These are phyloP conservation scores for Paralvinella palmiformis DNA, from an alignment of 1,140 invertebrate genomes.

Conservation along the genomic window DNA sequence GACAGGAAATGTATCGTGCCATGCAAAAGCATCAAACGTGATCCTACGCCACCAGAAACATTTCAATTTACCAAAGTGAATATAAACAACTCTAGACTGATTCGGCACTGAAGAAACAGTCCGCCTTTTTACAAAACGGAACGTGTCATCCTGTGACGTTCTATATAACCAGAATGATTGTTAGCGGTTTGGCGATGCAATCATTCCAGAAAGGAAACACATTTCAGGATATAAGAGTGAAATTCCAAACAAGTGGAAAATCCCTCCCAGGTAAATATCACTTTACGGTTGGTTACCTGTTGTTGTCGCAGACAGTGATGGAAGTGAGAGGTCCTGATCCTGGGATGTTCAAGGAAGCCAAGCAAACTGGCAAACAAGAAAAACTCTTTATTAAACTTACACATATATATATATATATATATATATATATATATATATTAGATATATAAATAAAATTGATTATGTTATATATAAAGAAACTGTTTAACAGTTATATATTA, in stretches of 20 bases:
- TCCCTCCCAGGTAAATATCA: background rate
- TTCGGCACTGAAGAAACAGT: no score
- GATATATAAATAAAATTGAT: background rate
- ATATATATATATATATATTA: background rate
- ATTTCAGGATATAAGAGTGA: background rate
- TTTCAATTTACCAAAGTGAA: no score
- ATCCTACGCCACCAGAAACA: no score
- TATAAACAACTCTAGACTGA: no score
- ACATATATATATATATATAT: background rate
- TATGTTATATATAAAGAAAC: background rate
- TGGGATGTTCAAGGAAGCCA: background rate
- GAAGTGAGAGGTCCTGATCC: constrained; percentile 9
- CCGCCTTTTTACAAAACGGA: no score
- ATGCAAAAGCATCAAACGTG: no score
- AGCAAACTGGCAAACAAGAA: background rate
- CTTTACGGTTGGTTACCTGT: background rate
- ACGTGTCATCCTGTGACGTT: no score
- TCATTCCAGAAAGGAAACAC: no score
- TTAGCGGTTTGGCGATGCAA: no score
- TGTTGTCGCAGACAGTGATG: background rate
- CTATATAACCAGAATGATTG: no score
- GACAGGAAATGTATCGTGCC: no score
- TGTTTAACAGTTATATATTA: background rate
- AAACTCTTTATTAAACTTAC: background rate
- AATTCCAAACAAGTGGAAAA: background rate